These are phyloP conservation scores for Hydrocynus forskahlii DNA, from an alignment of 2,797 vertebrate species.

Conservation along the genomic window DNA sequence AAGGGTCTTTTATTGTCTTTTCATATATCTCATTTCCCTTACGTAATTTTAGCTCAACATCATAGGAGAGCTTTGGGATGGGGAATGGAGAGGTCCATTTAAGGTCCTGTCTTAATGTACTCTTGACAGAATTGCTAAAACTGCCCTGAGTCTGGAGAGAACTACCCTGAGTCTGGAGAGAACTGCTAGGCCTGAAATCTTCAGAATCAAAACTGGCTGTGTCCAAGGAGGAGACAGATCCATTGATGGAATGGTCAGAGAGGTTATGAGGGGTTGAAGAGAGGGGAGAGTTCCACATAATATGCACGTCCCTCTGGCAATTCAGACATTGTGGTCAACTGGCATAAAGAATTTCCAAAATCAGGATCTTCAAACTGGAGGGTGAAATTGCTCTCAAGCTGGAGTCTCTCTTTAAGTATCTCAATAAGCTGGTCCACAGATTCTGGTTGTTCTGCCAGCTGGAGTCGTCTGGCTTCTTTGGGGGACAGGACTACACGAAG, in stretches of 20 bases:
- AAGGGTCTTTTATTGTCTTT: constrained; percentile 34
- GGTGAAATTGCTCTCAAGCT: constrained; percentile 34
- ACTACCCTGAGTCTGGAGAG: no score
- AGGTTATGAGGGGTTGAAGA: background rate
- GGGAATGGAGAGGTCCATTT: constrained; percentile 41
- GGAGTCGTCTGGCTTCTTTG: constrained; percentile 25
- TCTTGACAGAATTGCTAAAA: background rate
- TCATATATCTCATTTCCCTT: constrained; percentile 41
- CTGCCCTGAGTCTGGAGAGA: no score
- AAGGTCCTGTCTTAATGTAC: background rate
- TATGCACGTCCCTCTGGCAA: constrained; percentile 16
- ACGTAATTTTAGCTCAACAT: constrained; percentile 42
- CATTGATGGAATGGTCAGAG: background rate
- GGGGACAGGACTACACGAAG: constrained; percentile 33
- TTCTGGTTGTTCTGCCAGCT: constrained; percentile 36
- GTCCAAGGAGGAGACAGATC: constrained; percentile 35
- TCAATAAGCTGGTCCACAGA: constrained; percentile 37
- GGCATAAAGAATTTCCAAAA: constrained; percentile 32
- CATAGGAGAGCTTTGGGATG: constrained; percentile 32
- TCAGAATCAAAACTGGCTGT: no score
- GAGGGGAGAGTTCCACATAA: constrained; percentile 33
- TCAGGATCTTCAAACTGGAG: constrained; percentile 47
- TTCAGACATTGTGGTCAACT: constrained; percentile 26
- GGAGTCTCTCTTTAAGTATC: no score
- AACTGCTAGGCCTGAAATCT: no score